Conservation (phyloP, 2,113 vertebrate species). For the Paramisgurnus dabryanus region DNA sequence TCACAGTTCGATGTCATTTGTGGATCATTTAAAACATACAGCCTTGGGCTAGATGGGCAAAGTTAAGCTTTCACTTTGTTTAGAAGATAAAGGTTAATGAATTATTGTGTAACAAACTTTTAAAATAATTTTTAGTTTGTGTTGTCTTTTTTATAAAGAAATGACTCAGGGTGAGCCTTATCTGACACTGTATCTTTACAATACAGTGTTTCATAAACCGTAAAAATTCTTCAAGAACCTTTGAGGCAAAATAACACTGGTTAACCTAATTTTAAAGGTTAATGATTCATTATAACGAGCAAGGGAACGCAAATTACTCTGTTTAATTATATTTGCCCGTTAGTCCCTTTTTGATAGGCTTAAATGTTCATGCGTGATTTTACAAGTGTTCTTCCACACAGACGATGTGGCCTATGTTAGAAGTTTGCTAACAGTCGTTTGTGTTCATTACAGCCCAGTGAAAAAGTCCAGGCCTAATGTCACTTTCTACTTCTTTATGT, state of each 20-base stretch:
- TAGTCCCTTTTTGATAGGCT: background rate
- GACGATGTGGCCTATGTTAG: background rate
- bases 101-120: too few species aligned
- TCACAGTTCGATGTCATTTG: too few species aligned
- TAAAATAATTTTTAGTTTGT: too few species aligned
- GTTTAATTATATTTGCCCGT: background rate
- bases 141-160: too few species aligned
- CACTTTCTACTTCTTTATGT: background rate
- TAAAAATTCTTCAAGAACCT: background rate
- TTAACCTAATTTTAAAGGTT: constrained; percentile 1
- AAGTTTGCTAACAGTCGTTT: background rate
- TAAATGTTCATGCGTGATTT: background rate
- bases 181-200: too few species aligned
- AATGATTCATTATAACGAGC: background rate
- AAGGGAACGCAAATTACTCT: background rate
- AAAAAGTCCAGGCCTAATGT: background rate
- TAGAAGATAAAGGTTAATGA: too few species aligned
- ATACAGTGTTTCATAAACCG: background rate
- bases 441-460: background rate
- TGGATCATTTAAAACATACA: too few species aligned
- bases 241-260: background rate
- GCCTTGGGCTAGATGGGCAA: too few species aligned
- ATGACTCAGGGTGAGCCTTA: background rate
- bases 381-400: background rate
- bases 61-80: too few species aligned